Conservation (phyloP, 2,888 invertebrate species). For the Hirtodrosophila duncani region DNA sequence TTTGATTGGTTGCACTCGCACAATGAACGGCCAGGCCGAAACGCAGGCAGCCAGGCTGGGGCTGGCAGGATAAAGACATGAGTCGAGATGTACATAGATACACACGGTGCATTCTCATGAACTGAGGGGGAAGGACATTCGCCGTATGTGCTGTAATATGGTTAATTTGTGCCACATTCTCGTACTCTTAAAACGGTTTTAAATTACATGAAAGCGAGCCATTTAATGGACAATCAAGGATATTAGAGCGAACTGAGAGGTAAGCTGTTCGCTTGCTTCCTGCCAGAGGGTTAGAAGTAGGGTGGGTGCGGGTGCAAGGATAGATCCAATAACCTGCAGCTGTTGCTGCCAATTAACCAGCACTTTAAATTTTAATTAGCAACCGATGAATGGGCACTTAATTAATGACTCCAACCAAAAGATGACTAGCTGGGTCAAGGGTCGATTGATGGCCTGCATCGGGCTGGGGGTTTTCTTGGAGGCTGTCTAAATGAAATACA, state of each 20-base stretch:
- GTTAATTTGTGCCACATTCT: constrained; percentile 32
- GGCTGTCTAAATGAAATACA: constrained; percentile 57
- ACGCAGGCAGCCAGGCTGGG: not conserved
- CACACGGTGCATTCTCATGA: not conserved
- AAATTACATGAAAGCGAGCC: constrained; percentile 24
- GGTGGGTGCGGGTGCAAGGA: not conserved
- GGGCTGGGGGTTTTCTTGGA: constrained; percentile 1
- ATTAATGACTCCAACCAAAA: constrained; percentile 47
- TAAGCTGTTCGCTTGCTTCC: no score
- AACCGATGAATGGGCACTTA: constrained; percentile 51
- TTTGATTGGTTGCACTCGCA: constrained; percentile 65
- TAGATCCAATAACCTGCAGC: constrained; percentile 27
- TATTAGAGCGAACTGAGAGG: constrained; percentile 32
- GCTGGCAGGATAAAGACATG: not conserved
- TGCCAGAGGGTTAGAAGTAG: not conserved
- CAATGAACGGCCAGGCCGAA: constrained; percentile 31
- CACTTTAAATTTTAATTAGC: constrained; percentile 67
- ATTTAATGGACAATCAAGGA: constrained; percentile 42
- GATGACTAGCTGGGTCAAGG: constrained; percentile 13
- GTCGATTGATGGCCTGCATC: constrained; percentile 5
- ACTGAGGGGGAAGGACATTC: not conserved
- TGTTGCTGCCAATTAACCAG: constrained; percentile 57
- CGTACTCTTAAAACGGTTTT: constrained; percentile 17
- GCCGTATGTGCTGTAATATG: constrained; percentile 24
- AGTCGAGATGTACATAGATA: not conserved